Percentiles rank a stretch among this genome's conserved stretches.
Conservation (phyloP, 2,113 vertebrate species). For the Oenanthe oenanthe region DNA sequence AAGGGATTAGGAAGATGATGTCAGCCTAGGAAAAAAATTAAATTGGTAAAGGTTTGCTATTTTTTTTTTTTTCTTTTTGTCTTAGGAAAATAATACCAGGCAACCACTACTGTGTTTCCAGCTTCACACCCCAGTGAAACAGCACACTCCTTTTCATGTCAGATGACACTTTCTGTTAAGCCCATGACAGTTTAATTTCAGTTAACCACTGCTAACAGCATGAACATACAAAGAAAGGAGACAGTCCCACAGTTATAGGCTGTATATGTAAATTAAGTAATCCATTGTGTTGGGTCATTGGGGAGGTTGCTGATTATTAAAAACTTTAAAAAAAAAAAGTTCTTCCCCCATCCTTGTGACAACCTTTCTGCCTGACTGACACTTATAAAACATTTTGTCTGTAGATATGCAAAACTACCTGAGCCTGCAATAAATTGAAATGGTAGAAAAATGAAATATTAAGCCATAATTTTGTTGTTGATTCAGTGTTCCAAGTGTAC, state of each 20-base stretch:
- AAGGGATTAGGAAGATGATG: background rate
- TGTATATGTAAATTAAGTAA: conserved; percentile 48
- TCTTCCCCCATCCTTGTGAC: background rate
- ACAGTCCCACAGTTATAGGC: conserved; percentile 19
- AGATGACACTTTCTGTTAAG: conserved; percentile 64
- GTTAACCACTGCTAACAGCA: conserved; percentile 48
- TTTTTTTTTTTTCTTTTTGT: background rate
- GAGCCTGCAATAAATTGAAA: background rate
- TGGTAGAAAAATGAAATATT: background rate
- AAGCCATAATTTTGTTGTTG: background rate
- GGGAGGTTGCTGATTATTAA: conserved; percentile 19
- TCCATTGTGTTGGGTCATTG: conserved; percentile 58
- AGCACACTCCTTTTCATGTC: conserved; percentile 36
- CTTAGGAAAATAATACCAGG: background rate
- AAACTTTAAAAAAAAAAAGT: background rate
- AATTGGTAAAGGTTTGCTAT: background rate
- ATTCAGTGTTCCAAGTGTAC: background rate
- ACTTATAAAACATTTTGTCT: background rate
- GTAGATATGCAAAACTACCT: conserved; percentile 6
- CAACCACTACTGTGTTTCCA: background rate
- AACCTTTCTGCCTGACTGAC: background rate
- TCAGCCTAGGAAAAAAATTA: background rate
- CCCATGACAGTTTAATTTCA: conserved; percentile 71
- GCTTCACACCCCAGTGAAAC: background rate
- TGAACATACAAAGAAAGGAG: background rate